A percentile compares a stretch with the other conserved stretches of the same genome.
phyloP scores from a whole-genome alignment of 2,888 invertebrate genomes.

The Lithophane ornitopus region DNA sequence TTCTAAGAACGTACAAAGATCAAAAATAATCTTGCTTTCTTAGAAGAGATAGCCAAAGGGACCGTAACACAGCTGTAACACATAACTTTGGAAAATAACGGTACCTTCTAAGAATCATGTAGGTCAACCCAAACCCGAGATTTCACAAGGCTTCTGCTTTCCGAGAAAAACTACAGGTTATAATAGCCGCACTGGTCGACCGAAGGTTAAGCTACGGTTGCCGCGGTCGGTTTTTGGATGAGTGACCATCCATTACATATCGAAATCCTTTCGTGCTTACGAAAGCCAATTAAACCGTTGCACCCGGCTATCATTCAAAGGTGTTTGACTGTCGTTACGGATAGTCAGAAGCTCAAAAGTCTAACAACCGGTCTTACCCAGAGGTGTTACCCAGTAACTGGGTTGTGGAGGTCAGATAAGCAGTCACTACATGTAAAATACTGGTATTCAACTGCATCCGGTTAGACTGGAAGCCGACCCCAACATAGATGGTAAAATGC shows the following conservation, averaged over 20 bases:
- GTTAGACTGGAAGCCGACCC: no score
- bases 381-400: background rate
- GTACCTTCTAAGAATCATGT: background rate
- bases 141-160: background rate
- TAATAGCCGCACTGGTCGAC: background rate
- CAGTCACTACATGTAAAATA: background rate
- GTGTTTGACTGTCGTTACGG: no score
- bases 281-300: background rate
- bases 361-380: background rate
- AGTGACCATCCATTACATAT: background rate
- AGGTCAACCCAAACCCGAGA: background rate
- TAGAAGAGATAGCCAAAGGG: background rate
- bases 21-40: slow-evolving; percentile 1
- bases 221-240: no score
- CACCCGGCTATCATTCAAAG: background rate
- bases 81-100: background rate
- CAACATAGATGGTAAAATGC: background rate
- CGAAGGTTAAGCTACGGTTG: background rate
- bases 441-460: background rate
- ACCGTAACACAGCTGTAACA: background rate
- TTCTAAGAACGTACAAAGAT: background rate
- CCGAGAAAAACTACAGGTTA: background rate
- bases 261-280: background rate
- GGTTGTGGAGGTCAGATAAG: background rate
- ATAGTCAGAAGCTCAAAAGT: background rate